Evolutionary conservation across 2,888 invertebrate genomes (phyloP).

Genomic region (Craniophora ligustri): DNA sequence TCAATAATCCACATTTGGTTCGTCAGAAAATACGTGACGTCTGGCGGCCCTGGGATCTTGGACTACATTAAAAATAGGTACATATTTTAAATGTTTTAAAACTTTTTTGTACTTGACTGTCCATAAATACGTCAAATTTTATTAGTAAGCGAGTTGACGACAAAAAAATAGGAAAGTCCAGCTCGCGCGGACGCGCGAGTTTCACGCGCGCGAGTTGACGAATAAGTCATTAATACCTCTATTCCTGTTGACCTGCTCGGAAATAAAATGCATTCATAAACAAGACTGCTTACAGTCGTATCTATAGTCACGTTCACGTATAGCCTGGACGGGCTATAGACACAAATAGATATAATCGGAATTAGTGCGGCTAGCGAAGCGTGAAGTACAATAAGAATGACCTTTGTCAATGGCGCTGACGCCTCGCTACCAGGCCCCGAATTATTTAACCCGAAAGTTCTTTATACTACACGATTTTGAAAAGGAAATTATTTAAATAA

Average conservation of each 20-base stretch:
- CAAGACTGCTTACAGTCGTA: background rate
- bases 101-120: too few relatives aligned
- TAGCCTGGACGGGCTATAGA: constrained; percentile 34
- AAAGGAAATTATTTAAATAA: background rate
- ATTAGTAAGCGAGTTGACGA: too few relatives aligned
- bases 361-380: constrained; percentile 79
- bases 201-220: too few relatives aligned
- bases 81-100: too few relatives aligned
- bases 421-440: constrained; percentile 66
- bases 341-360: constrained; percentile 75
- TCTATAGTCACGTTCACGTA: constrained; percentile 17
- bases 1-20: too few relatives aligned
- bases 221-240: background rate
- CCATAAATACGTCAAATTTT: too few relatives aligned
- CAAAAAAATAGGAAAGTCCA: too few relatives aligned
- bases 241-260: background rate
- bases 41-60: too few relatives aligned
- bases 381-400: constrained; percentile 84
- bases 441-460: constrained; percentile 67
- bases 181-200: too few relatives aligned
- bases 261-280: background rate
- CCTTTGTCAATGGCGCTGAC: constrained; percentile 83
- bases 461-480: constrained; percentile 63
- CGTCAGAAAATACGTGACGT: too few relatives aligned
- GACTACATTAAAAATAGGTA: too few relatives aligned